Evolutionary conservation across 2,888 invertebrate species (phyloP).

Genomic region (Phytoseiulus persimilis): DNA sequence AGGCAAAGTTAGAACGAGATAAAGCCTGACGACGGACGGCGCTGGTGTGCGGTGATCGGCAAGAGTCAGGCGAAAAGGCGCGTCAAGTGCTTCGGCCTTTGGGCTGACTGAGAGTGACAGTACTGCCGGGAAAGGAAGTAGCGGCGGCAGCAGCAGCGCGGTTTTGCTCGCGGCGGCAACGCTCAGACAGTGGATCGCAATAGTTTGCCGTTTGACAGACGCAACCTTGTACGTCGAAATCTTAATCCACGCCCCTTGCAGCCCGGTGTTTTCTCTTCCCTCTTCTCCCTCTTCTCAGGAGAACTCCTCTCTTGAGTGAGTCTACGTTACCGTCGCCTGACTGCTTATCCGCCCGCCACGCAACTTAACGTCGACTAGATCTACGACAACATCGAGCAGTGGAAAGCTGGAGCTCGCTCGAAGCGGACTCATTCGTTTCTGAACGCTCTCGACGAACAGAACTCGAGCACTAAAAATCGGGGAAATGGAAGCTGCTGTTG

Average conservation of each 20-base stretch:
- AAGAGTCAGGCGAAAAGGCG: not conserved
- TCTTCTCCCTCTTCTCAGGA: not conserved
- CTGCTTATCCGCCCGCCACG: not conserved
- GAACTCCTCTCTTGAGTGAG: not conserved
- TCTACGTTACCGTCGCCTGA: not conserved
- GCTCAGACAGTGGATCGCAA: not conserved
- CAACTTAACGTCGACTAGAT: not conserved
- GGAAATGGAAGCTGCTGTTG: constrained; percentile 13
- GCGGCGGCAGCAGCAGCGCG: not conserved
- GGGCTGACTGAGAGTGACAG: not conserved
- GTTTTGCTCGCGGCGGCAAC: not conserved
- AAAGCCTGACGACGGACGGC: not conserved
- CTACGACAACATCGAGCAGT: not conserved
- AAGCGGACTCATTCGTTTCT: not conserved
- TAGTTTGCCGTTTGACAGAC: not conserved
- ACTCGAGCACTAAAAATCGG: not conserved
- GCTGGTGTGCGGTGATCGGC: not conserved
- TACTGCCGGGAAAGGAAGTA: not conserved
- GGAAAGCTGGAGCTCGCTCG: not conserved
- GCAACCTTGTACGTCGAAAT: not conserved
- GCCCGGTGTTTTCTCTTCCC: not conserved
- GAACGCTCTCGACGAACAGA: not conserved
- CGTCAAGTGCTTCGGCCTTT: not conserved
- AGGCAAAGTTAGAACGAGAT: not conserved
- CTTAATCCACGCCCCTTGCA: not conserved